phyloP scores from a whole-genome alignment of 2,888 invertebrate genomes.

The Coelinius sp. region DNA sequence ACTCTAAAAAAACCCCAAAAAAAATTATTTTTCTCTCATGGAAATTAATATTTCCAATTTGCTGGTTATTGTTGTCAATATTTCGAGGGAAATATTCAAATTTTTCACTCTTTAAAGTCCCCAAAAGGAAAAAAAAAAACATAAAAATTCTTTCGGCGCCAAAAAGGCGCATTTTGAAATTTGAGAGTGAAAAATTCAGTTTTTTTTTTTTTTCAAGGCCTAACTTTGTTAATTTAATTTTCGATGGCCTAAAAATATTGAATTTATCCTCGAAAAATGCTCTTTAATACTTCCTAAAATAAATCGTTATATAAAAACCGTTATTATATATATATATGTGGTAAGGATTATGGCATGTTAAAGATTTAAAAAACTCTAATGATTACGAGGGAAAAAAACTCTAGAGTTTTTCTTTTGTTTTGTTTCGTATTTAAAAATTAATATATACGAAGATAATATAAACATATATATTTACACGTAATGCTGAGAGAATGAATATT shows the following conservation, averaged over 20 bases:
- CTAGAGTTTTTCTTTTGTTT: constrained; percentile 37
- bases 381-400: constrained; percentile 37
- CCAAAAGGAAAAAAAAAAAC: constrained; percentile 2
- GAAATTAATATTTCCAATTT: not conserved
- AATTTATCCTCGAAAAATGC: constrained; percentile 23
- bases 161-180: constrained; percentile 17
- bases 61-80: constrained; percentile 14
- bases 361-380: constrained; percentile 41
- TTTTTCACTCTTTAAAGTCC: not conserved
- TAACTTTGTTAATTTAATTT: constrained; percentile 3
- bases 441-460: constrained; percentile 35
- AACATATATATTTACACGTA: constrained; percentile 53
- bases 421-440: constrained; percentile 40
- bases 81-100: not conserved
- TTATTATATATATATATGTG: constrained; percentile 43
- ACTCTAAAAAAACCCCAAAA: constrained; percentile 52
- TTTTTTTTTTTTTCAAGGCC: constrained; percentile 22
- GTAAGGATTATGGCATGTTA: constrained; percentile 47
- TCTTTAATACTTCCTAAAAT: constrained; percentile 40
- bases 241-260: constrained; percentile 11
- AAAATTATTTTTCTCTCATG: constrained; percentile 4
- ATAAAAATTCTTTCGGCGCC: constrained; percentile 17
- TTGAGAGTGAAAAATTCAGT: constrained; percentile 14
- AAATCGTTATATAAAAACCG: constrained; percentile 42
- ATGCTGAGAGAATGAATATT: constrained; percentile 54